Conservation (phyloP, 2,113 vertebrate genomes). For the Cettia cetti region DNA sequence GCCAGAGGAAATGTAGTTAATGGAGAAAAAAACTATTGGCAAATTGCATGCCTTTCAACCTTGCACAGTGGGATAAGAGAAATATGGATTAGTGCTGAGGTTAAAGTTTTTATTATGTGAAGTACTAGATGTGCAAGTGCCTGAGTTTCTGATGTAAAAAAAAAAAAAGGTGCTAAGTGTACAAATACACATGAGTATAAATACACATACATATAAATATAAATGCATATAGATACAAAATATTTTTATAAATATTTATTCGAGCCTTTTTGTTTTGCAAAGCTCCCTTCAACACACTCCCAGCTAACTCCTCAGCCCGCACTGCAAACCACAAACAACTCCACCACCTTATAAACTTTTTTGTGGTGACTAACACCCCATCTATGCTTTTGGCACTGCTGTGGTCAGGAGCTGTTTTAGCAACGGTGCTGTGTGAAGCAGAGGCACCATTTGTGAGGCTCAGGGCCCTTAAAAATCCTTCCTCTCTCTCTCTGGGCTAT, state of each 20-base stretch:
- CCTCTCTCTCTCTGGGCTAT: conserved; percentile 45
- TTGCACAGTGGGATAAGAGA: conserved; percentile 55
- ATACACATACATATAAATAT: not conserved
- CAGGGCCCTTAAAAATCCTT: conserved; percentile 12
- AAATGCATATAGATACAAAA: not conserved
- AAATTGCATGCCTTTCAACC: conserved; percentile 55
- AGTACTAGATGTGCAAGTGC: not conserved
- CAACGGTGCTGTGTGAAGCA: not conserved
- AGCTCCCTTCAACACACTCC: not conserved
- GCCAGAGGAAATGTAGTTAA: conserved; percentile 36
- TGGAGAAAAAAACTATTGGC: conserved; percentile 40
- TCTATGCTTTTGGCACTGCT: conserved; percentile 20
- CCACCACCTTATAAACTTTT: conserved; percentile 51
- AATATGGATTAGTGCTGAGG: conserved; percentile 57
- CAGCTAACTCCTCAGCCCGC: conserved; percentile 6
- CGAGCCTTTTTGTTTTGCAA: not conserved
- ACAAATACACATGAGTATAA: not conserved
- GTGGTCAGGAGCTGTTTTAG: not conserved
- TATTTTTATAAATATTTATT: not conserved
- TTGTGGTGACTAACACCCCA: not conserved
- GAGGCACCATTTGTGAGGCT: conserved; percentile 11
- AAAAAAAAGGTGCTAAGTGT: not conserved
- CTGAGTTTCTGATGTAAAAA: not conserved
- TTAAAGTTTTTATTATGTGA: conserved; percentile 42
- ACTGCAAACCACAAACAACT: conserved; percentile 29